Conservation (phyloP, 2,888 invertebrate species). For the Augiades crinisus region DNA sequence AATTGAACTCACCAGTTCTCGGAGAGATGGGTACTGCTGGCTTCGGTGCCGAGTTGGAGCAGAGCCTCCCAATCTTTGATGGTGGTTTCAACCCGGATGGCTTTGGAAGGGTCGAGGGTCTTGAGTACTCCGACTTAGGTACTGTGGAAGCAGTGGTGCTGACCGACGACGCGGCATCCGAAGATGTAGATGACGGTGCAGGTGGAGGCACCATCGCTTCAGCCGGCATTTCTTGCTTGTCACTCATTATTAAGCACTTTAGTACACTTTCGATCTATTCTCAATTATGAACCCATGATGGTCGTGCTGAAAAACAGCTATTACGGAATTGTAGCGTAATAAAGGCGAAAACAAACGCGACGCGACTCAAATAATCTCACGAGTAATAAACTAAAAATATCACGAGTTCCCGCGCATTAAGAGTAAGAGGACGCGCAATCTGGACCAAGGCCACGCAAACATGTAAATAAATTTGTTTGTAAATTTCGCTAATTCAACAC, state of each 20-base stretch:
- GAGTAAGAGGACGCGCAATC: constrained; percentile 70
- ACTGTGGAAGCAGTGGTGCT: constrained; percentile 51
- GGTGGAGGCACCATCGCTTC: constrained; percentile 45
- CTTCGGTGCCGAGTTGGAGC: constrained; percentile 83
- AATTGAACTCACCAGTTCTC: constrained; percentile 66
- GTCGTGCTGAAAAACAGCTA: constrained; percentile 21
- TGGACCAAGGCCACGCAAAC: constrained; percentile 75
- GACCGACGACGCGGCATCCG: constrained; percentile 54
- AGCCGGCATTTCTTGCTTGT: constrained; percentile 51
- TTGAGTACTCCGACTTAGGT: constrained; percentile 42
- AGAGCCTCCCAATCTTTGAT: constrained; percentile 85
- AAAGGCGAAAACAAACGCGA: constrained; percentile 48
- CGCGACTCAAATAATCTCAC: constrained; percentile 55
- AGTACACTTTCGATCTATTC: constrained; percentile 36
- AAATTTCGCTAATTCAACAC: constrained; percentile 28
- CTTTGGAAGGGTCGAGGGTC: constrained; percentile 71
- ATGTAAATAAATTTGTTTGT: constrained; percentile 51
- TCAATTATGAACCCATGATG: constrained; percentile 36
- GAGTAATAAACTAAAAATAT: constrained; percentile 74
- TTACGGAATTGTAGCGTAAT: constrained; percentile 31
- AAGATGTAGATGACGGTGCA: constrained; percentile 56
- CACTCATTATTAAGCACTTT: constrained; percentile 68
- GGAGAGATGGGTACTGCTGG: constrained; percentile 84
- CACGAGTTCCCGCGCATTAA: constrained; percentile 76
- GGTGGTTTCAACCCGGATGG: constrained; percentile 84